Base-by-base conservation (phyloP, 2,113 vertebrate genomes). In the Cervus canadensis region DNA sequence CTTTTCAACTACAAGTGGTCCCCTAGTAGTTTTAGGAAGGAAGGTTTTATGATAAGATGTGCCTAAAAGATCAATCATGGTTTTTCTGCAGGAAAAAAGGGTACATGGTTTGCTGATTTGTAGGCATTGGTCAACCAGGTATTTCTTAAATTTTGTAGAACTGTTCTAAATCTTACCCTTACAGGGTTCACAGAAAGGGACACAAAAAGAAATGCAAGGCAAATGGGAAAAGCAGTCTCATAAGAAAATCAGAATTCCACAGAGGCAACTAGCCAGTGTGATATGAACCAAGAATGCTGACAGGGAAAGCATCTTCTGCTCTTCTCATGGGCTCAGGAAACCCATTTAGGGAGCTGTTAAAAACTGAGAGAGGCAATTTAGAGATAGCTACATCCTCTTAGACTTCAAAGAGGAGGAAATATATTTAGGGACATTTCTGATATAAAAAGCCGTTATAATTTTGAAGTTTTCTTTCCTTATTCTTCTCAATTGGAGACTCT, bases 331-430 rank as follows among this genome's bases (percentile, higher is more conserved):
- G 93, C 81, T 89, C 54, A 36, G 82, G 59, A 94, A 97, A 95
- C 88, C 74, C 78, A 93, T 85, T 60, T 82, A 85, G 78, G 76
- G 76, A 91, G n/a, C 40, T 88, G 74, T 88, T 94, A 76, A 86
- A 95, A 93, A 86, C 64, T 43, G 28, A 96, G 93, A 89, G 78
- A 96, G 85, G 82, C 50, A 96, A 87, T 81, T 94, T 96, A 84
- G 45, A 97, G 89, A 74, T 28, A 79, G 91, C 67, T 84, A 19
- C 40, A 13, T 30, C 62, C 45, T 97, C 45, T 97, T 54, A 87
- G 56, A 86, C 83, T 91, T 94, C 60, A 97, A 93, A 93, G 56
- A 57, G 48, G 82, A 96, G 40, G 43, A 59, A 74, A 85, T 88
- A 36, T 76, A 87, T 89, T 88, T 86, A 91, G 82, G 30, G 33